Evolutionary conservation across 2,797 vertebrate species (phyloP), one percentile per base, ranked within the genome.

Genomic region (Melanotaenia boesemani): DNA sequence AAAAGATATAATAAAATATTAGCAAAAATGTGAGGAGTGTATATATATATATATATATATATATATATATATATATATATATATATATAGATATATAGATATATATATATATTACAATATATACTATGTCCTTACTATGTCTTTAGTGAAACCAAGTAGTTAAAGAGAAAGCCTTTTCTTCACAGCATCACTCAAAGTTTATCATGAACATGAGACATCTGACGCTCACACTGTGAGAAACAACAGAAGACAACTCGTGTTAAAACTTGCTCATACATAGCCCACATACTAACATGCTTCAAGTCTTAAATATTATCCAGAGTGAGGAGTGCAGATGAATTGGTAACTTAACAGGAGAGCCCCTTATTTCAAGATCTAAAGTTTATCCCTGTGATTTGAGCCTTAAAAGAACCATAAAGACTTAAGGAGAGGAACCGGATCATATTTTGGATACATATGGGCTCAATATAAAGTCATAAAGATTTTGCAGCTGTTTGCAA

Each of bases 381-480:
- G 24, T 63, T 76, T 75, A 71, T 59, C 41, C 50, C 30, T 41
- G 63, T 73, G 77, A 82, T 81, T 80, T 78, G 77, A 80, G 77
- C 16, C 39, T 52, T 11, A 24, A 46, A 48, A 48, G 52, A 71
- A 50, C 34, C 50, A 63, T 83, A 74, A 77, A 82, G 80, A 34
- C 36, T 34, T 70, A 50, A 67, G 61, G 22, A 71, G 11, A 52
- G 20, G 34, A 74, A 67, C 24, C 44, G 3, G 39, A 56, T 75
- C n/a, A 70, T 50, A 70, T 44, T 79, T 41, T 36, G 22, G 34
- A 69, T 34, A n/a, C 18, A 63, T 24, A 18, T 7, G 26, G 61
- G 28, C 28, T 28, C 28, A 28, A 28, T 28, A 28, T 28, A 37
- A 28, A 28, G 28, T 28, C 28, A 3, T 37, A 37, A 37, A 37